These are phyloP conservation scores for Corythornis madagascariensis DNA, from an alignment of 2,113 vertebrate species.

Conservation along the genomic window DNA sequence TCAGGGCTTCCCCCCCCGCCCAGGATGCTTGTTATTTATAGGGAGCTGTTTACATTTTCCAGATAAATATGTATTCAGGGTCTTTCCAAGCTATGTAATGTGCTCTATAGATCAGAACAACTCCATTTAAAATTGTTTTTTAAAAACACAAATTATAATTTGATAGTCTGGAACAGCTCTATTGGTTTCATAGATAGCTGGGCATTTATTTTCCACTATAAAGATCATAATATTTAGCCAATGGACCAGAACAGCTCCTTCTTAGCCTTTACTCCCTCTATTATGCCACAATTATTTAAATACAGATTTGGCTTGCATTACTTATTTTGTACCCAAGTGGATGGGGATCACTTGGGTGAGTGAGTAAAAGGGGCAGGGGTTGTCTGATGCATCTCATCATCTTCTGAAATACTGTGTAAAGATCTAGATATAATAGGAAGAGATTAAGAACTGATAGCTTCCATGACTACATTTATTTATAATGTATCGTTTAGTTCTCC, in stretches of 20 bases:
- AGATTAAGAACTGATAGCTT: not conserved
- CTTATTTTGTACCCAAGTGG: slow-evolving; percentile 31
- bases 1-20: not conserved
- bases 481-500: not conserved
- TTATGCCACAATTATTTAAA: slow-evolving; percentile 67
- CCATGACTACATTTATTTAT: slow-evolving; percentile 40
- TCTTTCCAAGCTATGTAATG: slow-evolving; percentile 22
- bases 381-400: slow-evolving; percentile 13
- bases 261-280: slow-evolving; percentile 59
- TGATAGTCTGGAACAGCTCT: slow-evolving; percentile 57
- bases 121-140: slow-evolving; percentile 47
- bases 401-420: slow-evolving; percentile 1
- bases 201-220: slow-evolving; percentile 63
- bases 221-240: slow-evolving; percentile 61
- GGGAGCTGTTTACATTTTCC: not conserved
- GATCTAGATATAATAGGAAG: not conserved
- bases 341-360: slow-evolving; percentile 30
- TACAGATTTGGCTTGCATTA: slow-evolving; percentile 21
- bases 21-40: not conserved
- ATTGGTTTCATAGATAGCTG: slow-evolving; percentile 53
- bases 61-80: slow-evolving; percentile 28
- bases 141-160: slow-evolving; percentile 45
- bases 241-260: slow-evolving; percentile 66
- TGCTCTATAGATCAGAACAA: slow-evolving; percentile 30
- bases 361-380: slow-evolving; percentile 27